Percentiles rank a stretch among this genome's conserved stretches.
phyloP scores from a whole-genome alignment of 2,113 vertebrate species.

The Conger conger region DNA sequence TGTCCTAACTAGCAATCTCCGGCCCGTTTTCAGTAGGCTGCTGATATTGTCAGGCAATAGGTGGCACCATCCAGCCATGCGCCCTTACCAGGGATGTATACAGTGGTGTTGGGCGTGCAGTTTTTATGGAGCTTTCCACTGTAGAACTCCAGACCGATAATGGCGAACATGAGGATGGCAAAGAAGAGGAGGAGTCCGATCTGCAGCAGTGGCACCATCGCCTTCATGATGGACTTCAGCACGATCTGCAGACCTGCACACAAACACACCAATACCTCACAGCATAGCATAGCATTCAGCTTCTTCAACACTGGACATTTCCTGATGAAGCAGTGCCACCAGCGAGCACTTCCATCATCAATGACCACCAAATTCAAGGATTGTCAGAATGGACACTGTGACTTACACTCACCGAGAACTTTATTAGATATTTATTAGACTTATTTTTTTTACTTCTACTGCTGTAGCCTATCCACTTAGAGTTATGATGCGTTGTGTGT shows the following conservation, averaged over 20 bases:
- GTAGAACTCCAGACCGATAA: constrained; percentile 97
- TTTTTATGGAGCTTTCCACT: constrained; percentile 90
- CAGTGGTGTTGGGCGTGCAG: constrained; percentile 70
- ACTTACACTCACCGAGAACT: too few relatives aligned
- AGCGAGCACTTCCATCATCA: neutral
- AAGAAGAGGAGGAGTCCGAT: constrained; percentile 97
- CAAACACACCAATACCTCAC: constrained; percentile 24
- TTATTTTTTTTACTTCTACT: too few relatives aligned
- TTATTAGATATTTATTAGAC: too few relatives aligned
- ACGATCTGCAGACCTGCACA: constrained; percentile 91
- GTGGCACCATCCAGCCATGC: neutral
- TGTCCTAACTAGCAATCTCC: too few relatives aligned
- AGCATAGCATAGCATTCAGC: constrained; percentile 15
- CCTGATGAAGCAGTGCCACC: neutral
- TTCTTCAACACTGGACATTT: neutral
- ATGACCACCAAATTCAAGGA: neutral
- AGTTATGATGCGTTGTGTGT: too few relatives aligned
- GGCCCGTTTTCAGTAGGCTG: too few relatives aligned
- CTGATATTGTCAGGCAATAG: too few relatives aligned
- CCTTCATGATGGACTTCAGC: constrained; percentile 98
- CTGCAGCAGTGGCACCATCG: constrained; percentile 97
- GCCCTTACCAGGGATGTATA: constrained; percentile 51
- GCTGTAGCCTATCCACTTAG: too few relatives aligned
- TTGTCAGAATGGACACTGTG: neutral
- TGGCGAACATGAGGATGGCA: constrained; percentile 98